A percentile compares a stretch with the other conserved stretches of the same genome.
Evolutionary conservation across 2,797 vertebrate species (phyloP).

Genomic region (Labeo calbasu): DNA sequence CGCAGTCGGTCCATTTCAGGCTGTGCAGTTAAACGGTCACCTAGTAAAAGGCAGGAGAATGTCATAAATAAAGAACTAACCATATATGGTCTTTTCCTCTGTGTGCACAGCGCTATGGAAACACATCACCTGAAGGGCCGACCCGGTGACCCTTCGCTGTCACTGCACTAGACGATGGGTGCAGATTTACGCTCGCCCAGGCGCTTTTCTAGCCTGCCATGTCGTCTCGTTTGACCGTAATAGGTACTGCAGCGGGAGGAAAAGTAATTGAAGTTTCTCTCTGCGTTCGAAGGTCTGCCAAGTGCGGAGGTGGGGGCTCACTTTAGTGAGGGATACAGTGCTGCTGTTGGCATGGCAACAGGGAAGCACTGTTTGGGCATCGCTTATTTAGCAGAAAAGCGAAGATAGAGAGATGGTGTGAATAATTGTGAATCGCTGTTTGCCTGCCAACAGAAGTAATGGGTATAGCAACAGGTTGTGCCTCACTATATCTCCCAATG

Average conservation of each 20-base stretch:
- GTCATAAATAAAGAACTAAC: conserved; percentile 77
- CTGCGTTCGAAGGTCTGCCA: conserved; percentile 71
- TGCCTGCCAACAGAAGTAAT: conserved; percentile 66
- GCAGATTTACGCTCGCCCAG: conserved; percentile 77
- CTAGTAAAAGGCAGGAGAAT: conserved; percentile 50
- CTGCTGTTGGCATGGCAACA: conserved; percentile 66
- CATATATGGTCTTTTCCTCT: conserved; percentile 82
- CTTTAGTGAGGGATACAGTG: conserved; percentile 74
- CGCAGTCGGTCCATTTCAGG: not conserved
- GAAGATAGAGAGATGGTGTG: conserved; percentile 40
- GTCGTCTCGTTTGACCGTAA: conserved; percentile 80
- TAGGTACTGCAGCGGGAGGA: conserved; percentile 74
- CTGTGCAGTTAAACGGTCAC: conserved; percentile 19
- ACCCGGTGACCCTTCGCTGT: conserved; percentile 74
- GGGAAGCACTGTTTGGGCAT: conserved; percentile 59
- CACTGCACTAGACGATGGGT: conserved; percentile 73
- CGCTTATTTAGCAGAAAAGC: conserved; percentile 68
- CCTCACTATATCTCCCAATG: conserved; percentile 62
- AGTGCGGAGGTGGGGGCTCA: conserved; percentile 58
- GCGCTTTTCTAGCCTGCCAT: conserved; percentile 65
- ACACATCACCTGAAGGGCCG: conserved; percentile 80
- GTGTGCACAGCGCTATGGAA: conserved; percentile 73
- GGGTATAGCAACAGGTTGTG: conserved; percentile 67
- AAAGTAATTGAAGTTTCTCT: conserved; percentile 79
- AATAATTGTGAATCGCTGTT: conserved; percentile 50